Percentiles rank a stretch among this genome's conserved stretches.
Conservation (phyloP, 2,888 invertebrate species). For the Rhorus exstirpatorius region DNA sequence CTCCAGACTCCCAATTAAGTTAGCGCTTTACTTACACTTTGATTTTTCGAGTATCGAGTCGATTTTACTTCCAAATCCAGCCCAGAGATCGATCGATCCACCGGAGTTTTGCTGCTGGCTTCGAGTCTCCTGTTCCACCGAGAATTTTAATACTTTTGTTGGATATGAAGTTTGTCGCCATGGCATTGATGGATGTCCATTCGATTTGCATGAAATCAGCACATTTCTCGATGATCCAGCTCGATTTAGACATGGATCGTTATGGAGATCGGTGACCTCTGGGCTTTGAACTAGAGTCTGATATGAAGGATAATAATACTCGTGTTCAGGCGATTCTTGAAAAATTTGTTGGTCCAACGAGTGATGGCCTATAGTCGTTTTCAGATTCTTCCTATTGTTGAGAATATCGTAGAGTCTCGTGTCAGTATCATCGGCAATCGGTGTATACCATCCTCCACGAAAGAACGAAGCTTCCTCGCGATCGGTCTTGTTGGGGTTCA, state of each 20-base stretch:
- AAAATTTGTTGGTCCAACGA: too few species aligned
- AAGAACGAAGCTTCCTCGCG: conserved; percentile 45
- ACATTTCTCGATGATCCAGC: too few species aligned
- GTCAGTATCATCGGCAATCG: conserved; percentile 61
- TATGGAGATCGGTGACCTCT: conserved; percentile 8
- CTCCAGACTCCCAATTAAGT: too few species aligned
- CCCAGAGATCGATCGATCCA: conserved; percentile 1
- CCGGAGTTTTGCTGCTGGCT: not conserved
- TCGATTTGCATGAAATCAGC: conserved; percentile 22
- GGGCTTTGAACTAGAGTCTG: too few species aligned
- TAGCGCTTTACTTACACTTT: too few species aligned
- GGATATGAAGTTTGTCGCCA: not conserved
- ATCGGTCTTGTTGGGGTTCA: not conserved
- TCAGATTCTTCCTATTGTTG: conserved; percentile 25
- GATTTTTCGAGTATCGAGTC: conserved; percentile 45
- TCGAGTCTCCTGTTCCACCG: conserved; percentile 6
- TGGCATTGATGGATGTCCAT: not conserved
- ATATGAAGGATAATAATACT: too few species aligned
- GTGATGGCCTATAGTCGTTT: too few species aligned
- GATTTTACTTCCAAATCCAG: not conserved
- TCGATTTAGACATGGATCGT: too few species aligned
- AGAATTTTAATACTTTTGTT: not conserved
- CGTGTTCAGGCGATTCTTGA: too few species aligned
- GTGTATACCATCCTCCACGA: conserved; percentile 64
- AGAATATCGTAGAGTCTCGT: conserved; percentile 62